Base-by-base conservation (phyloP, 2,113 vertebrate species). In the Motacilla alba region DNA sequence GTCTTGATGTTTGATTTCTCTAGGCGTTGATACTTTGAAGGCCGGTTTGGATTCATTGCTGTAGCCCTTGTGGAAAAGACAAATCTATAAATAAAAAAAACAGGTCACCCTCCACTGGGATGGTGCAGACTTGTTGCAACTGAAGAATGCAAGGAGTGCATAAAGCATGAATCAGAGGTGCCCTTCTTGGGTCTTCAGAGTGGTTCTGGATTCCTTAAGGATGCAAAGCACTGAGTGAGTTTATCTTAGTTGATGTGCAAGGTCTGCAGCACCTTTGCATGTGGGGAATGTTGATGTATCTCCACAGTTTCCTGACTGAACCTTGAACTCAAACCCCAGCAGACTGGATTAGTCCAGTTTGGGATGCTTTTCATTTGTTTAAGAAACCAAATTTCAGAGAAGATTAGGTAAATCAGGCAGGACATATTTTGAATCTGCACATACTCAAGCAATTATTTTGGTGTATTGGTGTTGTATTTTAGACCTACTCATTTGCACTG, bases 121-220 rank as follows among this genome's bases (percentile, higher is more conserved):
- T 46, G 44, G 47, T 59, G 26, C 33, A 46, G 13, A 22, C 31
- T 76, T 55, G 27, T 35, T 55, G 53, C 53, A 64, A 8, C 14
- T 46, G 49, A 73, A 37, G 50, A 39, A 17, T 0, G 0, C 46
- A 43, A 73, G n/a, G 50, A 39, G 20, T 0, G 0, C 46, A 43
- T 74, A 46, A n/a, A 41, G 14, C 35, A 11, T 47, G 23, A 85
- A 37, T 55, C 21, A 86, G 31, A 58, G 31, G 17, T 86, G 27
- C 13, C 11, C 21, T 86, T 76, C 46, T 66, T 59, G 52, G 20
- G 43, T 47, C 41, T 60, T 52, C 56, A 52, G 20, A 43, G 15
- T 22, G 16, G 5, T 74, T 74, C n/a, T 85, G 46, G n/a, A 28
- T 66, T 74, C 50, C 21, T 78, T 41, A 74, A 37, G 56, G 41